Evolutionary conservation across 1,140 invertebrate genomes (phyloP).

Genomic region (Solenopsis invicta): DNA sequence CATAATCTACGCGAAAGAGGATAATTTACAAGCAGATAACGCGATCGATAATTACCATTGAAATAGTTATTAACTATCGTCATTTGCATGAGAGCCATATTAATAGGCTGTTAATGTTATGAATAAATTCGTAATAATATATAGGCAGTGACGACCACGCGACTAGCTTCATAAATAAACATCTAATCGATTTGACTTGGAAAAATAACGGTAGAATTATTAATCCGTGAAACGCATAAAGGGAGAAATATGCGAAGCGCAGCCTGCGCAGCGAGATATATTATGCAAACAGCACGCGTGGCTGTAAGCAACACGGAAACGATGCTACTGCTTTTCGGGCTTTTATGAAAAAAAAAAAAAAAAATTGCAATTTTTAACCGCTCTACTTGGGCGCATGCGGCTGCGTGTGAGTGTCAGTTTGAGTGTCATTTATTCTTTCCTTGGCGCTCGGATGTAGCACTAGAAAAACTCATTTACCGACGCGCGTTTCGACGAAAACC

Average conservation of each 20-base stretch:
- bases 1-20: background rate
- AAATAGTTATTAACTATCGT: conserved; percentile 13
- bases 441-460: conserved; percentile 34
- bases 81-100: conserved; percentile 7
- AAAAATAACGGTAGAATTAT: conserved; percentile 21
- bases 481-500: conserved; percentile 23
- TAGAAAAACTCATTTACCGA: conserved; percentile 69
- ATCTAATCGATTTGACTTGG: conserved; percentile 27
- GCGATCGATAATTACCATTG: conserved; percentile 21
- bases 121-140: conserved; percentile 30
- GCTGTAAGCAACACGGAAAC: conserved; percentile 38
- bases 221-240: conserved; percentile 37
- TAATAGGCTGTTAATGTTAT: conserved; percentile 3
- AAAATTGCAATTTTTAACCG: conserved; percentile 43
- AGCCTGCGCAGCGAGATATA: conserved; percentile 38
- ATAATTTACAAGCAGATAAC: background rate
- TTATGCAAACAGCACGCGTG: conserved; percentile 58
- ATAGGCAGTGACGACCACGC: conserved; percentile 13
- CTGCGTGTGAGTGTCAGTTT: conserved; percentile 45
- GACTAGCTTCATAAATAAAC: conserved; percentile 19
- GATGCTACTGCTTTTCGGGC: conserved; percentile 26
- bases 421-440: conserved; percentile 59
- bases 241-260: conserved; percentile 10
- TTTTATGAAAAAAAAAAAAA: conserved; percentile 44
- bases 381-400: background rate